Percentiles rank a stretch among this genome's conserved stretches.
Evolutionary conservation across 1,140 invertebrate species (phyloP).

Genomic region (Mya arenaria): DNA sequence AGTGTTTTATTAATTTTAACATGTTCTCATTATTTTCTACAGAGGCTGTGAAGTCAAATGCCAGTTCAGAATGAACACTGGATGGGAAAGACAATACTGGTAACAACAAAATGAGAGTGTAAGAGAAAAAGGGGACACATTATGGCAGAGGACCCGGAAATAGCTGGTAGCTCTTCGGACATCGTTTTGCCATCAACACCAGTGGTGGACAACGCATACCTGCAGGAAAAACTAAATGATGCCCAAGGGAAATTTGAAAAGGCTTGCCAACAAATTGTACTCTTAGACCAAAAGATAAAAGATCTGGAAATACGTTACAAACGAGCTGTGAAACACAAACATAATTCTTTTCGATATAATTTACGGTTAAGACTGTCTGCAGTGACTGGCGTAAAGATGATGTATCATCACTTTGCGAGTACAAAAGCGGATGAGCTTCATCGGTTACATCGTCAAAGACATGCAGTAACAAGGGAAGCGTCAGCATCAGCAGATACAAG

Average conservation of each 20-base stretch:
- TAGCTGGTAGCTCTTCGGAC: not conserved
- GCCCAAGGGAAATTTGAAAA: conserved; percentile 75
- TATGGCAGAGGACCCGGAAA: conserved; percentile 14
- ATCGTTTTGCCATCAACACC: not conserved
- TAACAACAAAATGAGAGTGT: no score
- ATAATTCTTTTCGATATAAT: conserved; percentile 77
- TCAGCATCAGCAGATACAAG: conserved; percentile 22
- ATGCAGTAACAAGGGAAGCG: not conserved
- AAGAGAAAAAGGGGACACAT: no score
- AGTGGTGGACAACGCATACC: conserved; percentile 64
- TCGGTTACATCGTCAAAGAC: conserved; percentile 61
- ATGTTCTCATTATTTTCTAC: no score
- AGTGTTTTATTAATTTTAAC: no score
- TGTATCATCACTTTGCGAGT: conserved; percentile 79
- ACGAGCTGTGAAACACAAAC: conserved; percentile 76
- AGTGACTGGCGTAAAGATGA: conserved; percentile 79
- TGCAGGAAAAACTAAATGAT: conserved; percentile 75
- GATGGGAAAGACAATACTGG: no score
- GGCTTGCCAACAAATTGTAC: conserved; percentile 77
- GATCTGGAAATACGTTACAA: conserved; percentile 77
- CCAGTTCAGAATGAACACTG: no score
- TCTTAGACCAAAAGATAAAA: conserved; percentile 77
- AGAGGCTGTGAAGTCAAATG: no score
- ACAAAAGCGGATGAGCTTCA: conserved; percentile 77
- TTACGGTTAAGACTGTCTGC: conserved; percentile 74